Evolutionary conservation across 2,888 invertebrate species (phyloP), one percentile per base, ranked within the genome.

Genomic region (Drosophila pseudotalamancana): DNA sequence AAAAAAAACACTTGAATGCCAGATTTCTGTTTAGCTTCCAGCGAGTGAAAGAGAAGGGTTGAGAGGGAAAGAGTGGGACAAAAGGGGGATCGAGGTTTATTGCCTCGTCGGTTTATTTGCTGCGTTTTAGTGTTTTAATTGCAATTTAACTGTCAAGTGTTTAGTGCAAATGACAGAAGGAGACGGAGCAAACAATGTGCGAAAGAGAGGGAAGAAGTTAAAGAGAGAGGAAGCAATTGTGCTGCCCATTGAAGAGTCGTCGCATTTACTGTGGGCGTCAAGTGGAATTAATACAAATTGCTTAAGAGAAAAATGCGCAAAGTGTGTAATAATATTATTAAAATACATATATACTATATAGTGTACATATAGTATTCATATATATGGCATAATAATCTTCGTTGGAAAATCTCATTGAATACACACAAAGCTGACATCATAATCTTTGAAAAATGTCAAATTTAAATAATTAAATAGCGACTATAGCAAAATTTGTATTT

Each of bases 11-110:
- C 77, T 84, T 81, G 54, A 56, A 51, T 40, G 42, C 23, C 45
- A 25, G 49, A 35, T 69, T 50, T 80, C 81, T 78, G 78, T 35
- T 84, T 72, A 51, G 65, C 77, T 60, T 78, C 61, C 27, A 43
- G 31, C 37, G 3, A 12, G 11, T 34, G 16, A 21, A 14, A 6
- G 11, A 18, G 16, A 11, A 16, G 4, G 2, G 4, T 2, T 2
- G 18, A 27, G 29, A 1, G 16, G 1, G 8, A 1, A 4, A 1
- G 8, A 0, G 6, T 0, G 4, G 18, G 6, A 6, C 6, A 2
- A n/a, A 23, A 50, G 42, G 57, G 31, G 23, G 18, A 11, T 3
- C 16, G 11, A 19, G 21, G 66, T 65, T 57, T 72, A 65, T 65
- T 72, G 57, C 53, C 51, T 40, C 50, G 46, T 34, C 42, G 29